Evolutionary conservation across 2,797 vertebrate species (phyloP), one percentile per base, ranked within the genome.

Genomic region (Petrocephalus schoutedeni): DNA sequence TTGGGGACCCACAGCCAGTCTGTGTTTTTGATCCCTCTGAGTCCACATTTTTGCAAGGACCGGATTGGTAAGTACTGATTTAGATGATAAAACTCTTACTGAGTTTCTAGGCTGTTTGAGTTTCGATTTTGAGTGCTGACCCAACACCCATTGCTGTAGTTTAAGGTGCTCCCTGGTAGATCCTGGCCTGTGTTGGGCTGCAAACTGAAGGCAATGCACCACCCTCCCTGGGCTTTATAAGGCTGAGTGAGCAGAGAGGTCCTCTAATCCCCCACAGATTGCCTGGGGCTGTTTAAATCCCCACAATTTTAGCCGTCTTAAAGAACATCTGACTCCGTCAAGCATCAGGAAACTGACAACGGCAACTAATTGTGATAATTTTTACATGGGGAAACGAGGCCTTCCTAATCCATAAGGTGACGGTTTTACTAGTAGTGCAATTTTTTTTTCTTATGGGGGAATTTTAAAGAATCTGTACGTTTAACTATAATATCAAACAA

Each of bases 251-350:
- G 74, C 74, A 80, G 45, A 80, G 36, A 41, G 9, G 45, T 82
- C 90, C 88, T 88, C 28, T 49, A 77, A 84, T 59, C 89, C 87
- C 89, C 89, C 64, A 85, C 59, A 86, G 90, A 80, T 91, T 91
- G 88, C 91, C 36, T 36, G 51, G 90, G 91, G 91, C 90, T 88
- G 89, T 90, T 32, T 56, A 88, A 86, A 87, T 88, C 92, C 91
- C 90, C 74, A 87, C 36, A 45, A 36, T 71, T 71, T 71, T 71
- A 71, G 64, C 64, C 12, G 64, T 71, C 28, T 71, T 71, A 71
- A 36, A 16, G 64, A 71, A 71, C 64, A 14, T 71, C 28, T 71
- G 64, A 71, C 64, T 71, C 28, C 23, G 61, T 67, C 61, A 67
- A 67, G 61, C 8, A 64, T 64, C 61, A 1, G 21, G 23, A 32